Evolutionary conservation across 2,888 invertebrate genomes (phyloP), one percentile per base, ranked within the genome.

Genomic region (Galeopsomyia nigrocyanea): DNA sequence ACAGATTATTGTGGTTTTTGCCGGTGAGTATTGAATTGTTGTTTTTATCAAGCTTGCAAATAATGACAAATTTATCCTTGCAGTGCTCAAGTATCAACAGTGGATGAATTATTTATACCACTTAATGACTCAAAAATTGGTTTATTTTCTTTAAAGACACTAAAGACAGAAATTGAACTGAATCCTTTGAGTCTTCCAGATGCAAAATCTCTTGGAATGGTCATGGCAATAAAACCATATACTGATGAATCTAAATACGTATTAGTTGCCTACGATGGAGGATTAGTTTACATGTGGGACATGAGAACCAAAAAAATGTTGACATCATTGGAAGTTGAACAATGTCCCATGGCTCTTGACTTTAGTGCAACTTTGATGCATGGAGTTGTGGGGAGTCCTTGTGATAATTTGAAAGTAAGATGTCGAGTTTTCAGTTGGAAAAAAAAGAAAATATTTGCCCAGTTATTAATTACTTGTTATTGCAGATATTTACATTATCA

Each of bases 211-310:
- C 85, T 91, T 1, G 93, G 93, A 60, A 89, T 90, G 79, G 87
- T 91, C 0, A 92, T 92, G 92, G 90, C 90, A 77, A 84, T 92
- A n/a, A 90, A 90, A 77, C 84, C 87, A 31, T 84, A 83, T 83
- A 80, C 77, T 83, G 49, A 87, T 90, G 76, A 87, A 87, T 76
- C 62, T 62, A 74, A 78, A 76, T 68, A 77, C 51, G 68, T 78
- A 50, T 85, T 95, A 64, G 92, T 90, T 16, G 92, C 92, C 56
- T 94, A 94, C 78, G 95, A 95, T 84, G 90, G 91, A 22, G 94
- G 94, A 0, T 90, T 92, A 83, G 87, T 94, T 63, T 86, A 91
- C 16, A 87, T 94, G 21, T 95, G 93, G 92, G 92, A 94, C 87
- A 87, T 91, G 79, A 89, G 89, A 79, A 89, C 90, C 78, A 89